Evolutionary conservation across 2,888 invertebrate species (phyloP), one percentile per base, ranked within the genome.

Genomic region (Heliconius ismenius): DNA sequence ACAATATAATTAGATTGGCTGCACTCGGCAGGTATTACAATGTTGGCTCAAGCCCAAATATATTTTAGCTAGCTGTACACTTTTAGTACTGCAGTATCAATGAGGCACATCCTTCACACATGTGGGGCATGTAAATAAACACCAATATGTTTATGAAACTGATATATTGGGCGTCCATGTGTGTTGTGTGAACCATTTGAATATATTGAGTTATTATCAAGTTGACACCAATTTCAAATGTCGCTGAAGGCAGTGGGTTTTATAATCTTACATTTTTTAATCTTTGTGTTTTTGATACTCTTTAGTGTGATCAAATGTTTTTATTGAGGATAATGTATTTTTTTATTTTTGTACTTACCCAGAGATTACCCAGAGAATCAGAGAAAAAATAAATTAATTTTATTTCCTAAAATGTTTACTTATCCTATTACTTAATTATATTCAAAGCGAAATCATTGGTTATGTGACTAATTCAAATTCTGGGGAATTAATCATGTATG

Each of bases 51-150:
- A 63, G 24, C 32, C 75, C 75, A 69, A 65, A 36, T 58, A 21
- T 54, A 58, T 74, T 60, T 69, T 63, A 75, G 60, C 60, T 74
- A 74, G 72, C 75, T 74, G 54, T 54, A 76, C 62, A 76, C 18
- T 69, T 76, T 76, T 77, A 73, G 54, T 73, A 74, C 36, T 74
- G 62, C 63, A 43, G 68, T 76, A 73, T 49, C 62, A 79, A 77
- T 65, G 79, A 75, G 65, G 36, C 28, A 73, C 79, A 77, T 79
- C 76, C 79, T 79, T 65, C 62, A 67, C 69, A 67, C 74, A 58
- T 74, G 75, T 72, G 43, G 74, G 74, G 21, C 73, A 60, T 76
- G 75, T 79, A 79, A 79, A 77, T 58, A 62, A 43, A 79, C 68
- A 76, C 64, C 28, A 70, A 73, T 43, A 15, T 54, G 32, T 64